A percentile compares a stretch with the other conserved stretches of the same genome.
Evolutionary conservation across 2,113 vertebrate species (phyloP).

Genomic region (Triplophysa rosa): DNA sequence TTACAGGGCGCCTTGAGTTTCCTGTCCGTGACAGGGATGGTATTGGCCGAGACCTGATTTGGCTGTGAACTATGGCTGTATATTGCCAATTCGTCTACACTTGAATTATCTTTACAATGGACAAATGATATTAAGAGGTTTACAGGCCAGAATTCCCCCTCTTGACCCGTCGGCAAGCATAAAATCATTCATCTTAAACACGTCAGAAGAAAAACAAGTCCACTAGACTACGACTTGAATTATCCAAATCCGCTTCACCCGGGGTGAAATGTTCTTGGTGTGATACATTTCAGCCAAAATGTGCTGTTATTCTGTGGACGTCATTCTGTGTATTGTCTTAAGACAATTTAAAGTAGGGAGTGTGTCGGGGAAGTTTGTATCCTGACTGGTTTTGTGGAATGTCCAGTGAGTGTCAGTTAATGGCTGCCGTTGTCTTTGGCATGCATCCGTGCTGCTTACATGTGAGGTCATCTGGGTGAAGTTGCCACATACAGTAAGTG

Average conservation of each 20-base stretch:
- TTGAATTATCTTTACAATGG: conserved; percentile 55
- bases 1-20: conserved; percentile 58
- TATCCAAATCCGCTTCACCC: conserved; percentile 2
- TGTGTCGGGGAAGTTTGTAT: not conserved
- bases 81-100: conserved; percentile 52
- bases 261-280: not conserved
- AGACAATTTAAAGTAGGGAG: not conserved
- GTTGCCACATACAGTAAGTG: conserved; percentile 27
- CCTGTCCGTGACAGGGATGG: conserved; percentile 57
- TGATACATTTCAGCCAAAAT: not conserved
- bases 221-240: conserved; percentile 10
- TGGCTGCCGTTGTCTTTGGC: conserved; percentile 36
- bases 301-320: conserved; percentile 10
- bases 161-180: conserved; percentile 29
- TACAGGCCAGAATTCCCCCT: conserved; percentile 39
- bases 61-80: conserved; percentile 44
- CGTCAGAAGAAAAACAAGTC: conserved; percentile 39
- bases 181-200: conserved; percentile 43
- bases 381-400: conserved; percentile 18
- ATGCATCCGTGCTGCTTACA: conserved; percentile 19
- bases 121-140: conserved; percentile 45
- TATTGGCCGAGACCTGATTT: conserved; percentile 51
- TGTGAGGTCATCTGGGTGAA: conserved; percentile 39
- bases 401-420: conserved; percentile 33
- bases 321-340: not conserved